Evolutionary conservation across 2,888 invertebrate species (phyloP), one percentile per base, ranked within the genome.

Genomic region (Coenonympha arcania): DNA sequence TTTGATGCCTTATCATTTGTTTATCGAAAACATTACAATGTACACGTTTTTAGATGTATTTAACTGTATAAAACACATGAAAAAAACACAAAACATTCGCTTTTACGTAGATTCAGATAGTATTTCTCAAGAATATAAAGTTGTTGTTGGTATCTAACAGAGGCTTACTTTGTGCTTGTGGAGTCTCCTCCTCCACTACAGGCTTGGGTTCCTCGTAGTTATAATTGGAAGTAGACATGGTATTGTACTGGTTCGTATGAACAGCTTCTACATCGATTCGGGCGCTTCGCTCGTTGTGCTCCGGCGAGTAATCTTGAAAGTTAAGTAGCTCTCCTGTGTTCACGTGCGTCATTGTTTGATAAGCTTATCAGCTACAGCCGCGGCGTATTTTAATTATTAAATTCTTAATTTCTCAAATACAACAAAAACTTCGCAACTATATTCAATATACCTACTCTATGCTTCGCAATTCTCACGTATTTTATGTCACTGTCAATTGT

Each of bases 271-370:
- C 88, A 67, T 90, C 90, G 56, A 91, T 88, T 65, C 91, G 86
- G 30, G 91, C 90, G 61, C 88, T 90, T n/a, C 88, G 81, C 47
- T 81, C 85, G 53, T 87, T 87, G 52, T 81, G 84, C 54, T 81
- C 81, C 6, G 90, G 88, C 19, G 91, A 89, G 73, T 90, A 93
- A 67, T 93, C 92, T 75, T 92, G 92, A 64, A 93, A 93, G 55
- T 91, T 90, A 53, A 93, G 71, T 56, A 92, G 76, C 67, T 91
- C 91, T 37, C 89, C 90, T 30, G 90, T 89, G 54, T 80, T 75
- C 20, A 84, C 77, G 61, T 80, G 79, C 20, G 80, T 61, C 85
- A 86, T 86, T 40, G 26, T n/a, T 16, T 24, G 40, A 40, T 40
- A 9, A 16, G 13, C 13, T 24, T 28, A 28, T 28, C 41, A 16